phyloP scores from a whole-genome alignment of 1,140 invertebrate genomes.

The Penaeus indicus region DNA sequence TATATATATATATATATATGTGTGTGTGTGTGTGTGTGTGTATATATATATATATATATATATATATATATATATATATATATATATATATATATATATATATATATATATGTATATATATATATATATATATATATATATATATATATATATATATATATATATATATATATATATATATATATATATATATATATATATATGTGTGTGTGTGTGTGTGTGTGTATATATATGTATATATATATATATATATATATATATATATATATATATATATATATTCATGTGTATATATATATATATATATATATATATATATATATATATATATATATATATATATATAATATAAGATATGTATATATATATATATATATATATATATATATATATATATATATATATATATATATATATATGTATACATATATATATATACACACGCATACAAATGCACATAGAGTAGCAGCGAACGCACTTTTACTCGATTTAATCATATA shows the following conservation, averaged over 20 bases:
- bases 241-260: neutral
- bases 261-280: neutral
- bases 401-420: slow-evolving; percentile 18
- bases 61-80: neutral
- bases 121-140: slow-evolving; percentile 15
- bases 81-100: neutral
- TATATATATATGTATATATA: slow-evolving; percentile 7
- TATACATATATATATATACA: slow-evolving; percentile 4
- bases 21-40: neutral
- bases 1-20: neutral
- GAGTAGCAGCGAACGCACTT: neutral
- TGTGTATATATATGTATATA: neutral
- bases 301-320: neutral
- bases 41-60: neutral
- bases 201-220: neutral
- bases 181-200: neutral
- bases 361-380: slow-evolving; percentile 38
- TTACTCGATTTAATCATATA: no score
- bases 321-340: slow-evolving; percentile 26
- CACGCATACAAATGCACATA: slow-evolving; percentile 5
- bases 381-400: slow-evolving; percentile 17
- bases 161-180: slow-evolving; percentile 1
- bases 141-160: neutral
- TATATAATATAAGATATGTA: slow-evolving; percentile 29
- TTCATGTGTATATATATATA: neutral